Base-by-base conservation (phyloP, 1,140 invertebrate genomes). In the Ips nitidus region DNA sequence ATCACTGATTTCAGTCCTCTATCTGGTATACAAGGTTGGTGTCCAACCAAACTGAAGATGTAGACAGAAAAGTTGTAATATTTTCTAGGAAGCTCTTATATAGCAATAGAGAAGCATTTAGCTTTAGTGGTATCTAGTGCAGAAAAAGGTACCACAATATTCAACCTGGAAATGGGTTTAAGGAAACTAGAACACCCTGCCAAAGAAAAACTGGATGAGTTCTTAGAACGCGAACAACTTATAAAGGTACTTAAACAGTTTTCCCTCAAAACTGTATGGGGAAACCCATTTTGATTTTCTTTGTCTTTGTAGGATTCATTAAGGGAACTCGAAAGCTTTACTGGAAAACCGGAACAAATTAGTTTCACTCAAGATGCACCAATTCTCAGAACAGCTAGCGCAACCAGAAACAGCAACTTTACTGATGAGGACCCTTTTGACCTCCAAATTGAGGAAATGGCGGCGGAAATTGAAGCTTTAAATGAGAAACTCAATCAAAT, bases 91-190 rank as follows among this genome's bases (percentile, higher is more conserved):
- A 61, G 76, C 22, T 69, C 75, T 22, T 71, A 78, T 38, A 66
- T 84, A 6, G 72, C 73, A 2, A 56, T 75, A 37, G 75, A 76
- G 58, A 66, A 77, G 39, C 75, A 75, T 8, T 71, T 82, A 0
- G 71, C 77, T 38, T 47, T 84, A 41, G 58, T 84, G 42, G 75
- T 83, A 3, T 81, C 77, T 8, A 69, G 66, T 69, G 36, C 40
- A 2, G 47, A 66, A 6, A 70, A 74, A 22, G 58, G 38, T 22
- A 55, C 73, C 6, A 45, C 73, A 1, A 65, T 73, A 41, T 63
- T 75, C 22, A 74, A 76, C 64, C 52, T 72, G 36, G 56, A 75
- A 40, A 67, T 69, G 59, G 61, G 65, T n/a, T 52, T 74, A 1
- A 68, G 47, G 38, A 47, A 52, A 41, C 40, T 73, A n/a, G 57